phyloP scores from a whole-genome alignment of 2,888 invertebrate genomes.

The Fissipunctia ypsillon region DNA sequence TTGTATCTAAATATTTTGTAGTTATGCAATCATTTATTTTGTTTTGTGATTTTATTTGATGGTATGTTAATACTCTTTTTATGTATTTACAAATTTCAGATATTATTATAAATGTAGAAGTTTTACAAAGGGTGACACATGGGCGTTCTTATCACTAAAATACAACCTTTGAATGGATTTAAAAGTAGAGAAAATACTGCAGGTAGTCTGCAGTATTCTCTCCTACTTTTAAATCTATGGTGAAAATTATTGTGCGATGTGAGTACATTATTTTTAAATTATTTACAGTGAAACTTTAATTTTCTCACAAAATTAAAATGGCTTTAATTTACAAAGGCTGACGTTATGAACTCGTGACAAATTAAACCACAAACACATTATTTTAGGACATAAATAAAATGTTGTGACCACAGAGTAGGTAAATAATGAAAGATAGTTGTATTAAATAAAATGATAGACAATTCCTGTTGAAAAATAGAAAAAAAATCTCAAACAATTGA shows the following conservation, averaged over 20 bases:
- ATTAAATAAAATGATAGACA: neutral
- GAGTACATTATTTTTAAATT: neutral
- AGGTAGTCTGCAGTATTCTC: too few relatives aligned
- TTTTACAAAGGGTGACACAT: neutral
- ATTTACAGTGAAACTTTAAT: neutral
- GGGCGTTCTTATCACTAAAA: neutral
- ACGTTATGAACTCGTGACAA: neutral
- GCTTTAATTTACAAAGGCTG: conserved; percentile 7
- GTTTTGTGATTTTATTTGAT: conserved; percentile 8
- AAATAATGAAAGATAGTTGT: neutral
- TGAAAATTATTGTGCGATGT: neutral
- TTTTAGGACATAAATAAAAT: conserved; percentile 5
- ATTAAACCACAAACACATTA: conserved; percentile 2
- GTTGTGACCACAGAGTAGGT: neutral
- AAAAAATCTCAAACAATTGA: neutral
- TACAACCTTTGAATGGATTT: neutral
- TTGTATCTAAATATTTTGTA: conserved; percentile 33
- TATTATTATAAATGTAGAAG: neutral
- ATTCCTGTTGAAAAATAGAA: too few relatives aligned
- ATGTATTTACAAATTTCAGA: neutral
- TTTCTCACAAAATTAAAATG: neutral
- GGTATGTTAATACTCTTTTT: neutral
- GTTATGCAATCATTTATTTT: conserved; percentile 21
- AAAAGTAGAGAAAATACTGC: neutral
- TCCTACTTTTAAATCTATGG: too few relatives aligned